Evolutionary conservation across 2,888 invertebrate species (phyloP).

Genomic region (Campopleginae sp.): DNA sequence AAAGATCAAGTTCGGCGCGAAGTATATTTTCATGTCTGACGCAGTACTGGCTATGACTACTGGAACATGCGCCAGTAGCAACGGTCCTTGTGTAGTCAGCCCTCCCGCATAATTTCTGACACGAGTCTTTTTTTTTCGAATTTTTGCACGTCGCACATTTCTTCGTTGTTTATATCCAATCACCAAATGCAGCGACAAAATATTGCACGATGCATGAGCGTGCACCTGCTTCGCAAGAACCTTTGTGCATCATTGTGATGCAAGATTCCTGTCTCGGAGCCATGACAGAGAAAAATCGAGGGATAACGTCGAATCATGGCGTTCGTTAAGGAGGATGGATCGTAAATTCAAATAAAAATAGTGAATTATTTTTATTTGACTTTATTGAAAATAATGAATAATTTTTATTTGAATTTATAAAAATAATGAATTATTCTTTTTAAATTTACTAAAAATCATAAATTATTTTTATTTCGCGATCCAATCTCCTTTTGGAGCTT

Average conservation of each 20-base stretch:
- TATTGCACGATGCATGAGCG: constrained; percentile 11
- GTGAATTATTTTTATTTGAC: no score
- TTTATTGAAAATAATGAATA: no score
- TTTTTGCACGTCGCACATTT: constrained; percentile 15
- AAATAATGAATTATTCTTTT: no score
- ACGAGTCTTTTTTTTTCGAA: neutral
- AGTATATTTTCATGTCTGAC: constrained; percentile 8
- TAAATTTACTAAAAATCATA: no score
- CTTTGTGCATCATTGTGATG: constrained; percentile 32
- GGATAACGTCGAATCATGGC: constrained; percentile 18
- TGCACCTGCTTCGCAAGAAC: constrained; percentile 9
- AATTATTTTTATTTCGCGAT: no score
- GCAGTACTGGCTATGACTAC: neutral
- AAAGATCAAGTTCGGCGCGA: constrained; percentile 9
- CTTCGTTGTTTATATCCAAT: constrained; percentile 34
- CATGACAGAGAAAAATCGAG: constrained; percentile 26
- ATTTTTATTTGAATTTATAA: no score
- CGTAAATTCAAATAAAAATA: neutral
- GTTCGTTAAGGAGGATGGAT: no score
- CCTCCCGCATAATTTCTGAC: neutral
- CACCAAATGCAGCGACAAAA: constrained; percentile 38
- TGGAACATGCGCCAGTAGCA: constrained; percentile 21
- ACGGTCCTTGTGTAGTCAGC: constrained; percentile 24
- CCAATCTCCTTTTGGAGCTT: no score
- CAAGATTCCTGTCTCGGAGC: constrained; percentile 22